Evolutionary conservation across 2,113 vertebrate genomes (phyloP).

Genomic region (Leiothrix lutea): DNA sequence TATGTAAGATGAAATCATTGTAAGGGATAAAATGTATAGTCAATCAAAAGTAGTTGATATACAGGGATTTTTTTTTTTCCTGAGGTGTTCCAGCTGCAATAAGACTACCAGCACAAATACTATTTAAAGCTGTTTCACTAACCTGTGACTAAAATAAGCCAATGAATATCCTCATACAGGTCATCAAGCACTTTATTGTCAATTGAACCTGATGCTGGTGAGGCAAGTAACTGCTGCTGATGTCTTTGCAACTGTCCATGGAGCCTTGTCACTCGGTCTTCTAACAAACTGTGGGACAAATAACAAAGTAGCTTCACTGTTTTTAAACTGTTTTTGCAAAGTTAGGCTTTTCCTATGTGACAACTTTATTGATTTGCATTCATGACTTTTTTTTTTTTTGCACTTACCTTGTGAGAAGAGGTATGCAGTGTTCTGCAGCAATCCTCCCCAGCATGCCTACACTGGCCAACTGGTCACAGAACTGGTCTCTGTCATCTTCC

Average conservation of each 20-base stretch:
- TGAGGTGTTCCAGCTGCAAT: background rate
- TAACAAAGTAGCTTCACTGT: background rate
- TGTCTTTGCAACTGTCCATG: slow-evolving; percentile 94
- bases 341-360: background rate
- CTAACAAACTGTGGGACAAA: slow-evolving; percentile 83
- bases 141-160: slow-evolving; percentile 99
- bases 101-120: background rate
- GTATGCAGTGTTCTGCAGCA: slow-evolving; percentile 95
- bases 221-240: slow-evolving; percentile 91
- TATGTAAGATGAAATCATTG: background rate
- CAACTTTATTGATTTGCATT: background rate
- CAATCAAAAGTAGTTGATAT: background rate
- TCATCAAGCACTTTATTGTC: slow-evolving; percentile 94
- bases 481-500: slow-evolving; percentile 96
- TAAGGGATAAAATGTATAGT: background rate
- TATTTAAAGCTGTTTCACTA: slow-evolving; percentile 33
- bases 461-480: slow-evolving; percentile 95
- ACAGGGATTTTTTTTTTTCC: background rate
- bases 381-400: background rate
- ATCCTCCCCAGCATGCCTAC: slow-evolving; percentile 96
- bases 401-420: slow-evolving; percentile 89
- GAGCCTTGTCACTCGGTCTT: slow-evolving; percentile 93
- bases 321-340: background rate
- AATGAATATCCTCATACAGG: slow-evolving; percentile 98
- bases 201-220: slow-evolving; percentile 80